Evolutionary conservation across 2,113 vertebrate species (phyloP).

Genomic region (Coryphaenoides rupestris): DNA sequence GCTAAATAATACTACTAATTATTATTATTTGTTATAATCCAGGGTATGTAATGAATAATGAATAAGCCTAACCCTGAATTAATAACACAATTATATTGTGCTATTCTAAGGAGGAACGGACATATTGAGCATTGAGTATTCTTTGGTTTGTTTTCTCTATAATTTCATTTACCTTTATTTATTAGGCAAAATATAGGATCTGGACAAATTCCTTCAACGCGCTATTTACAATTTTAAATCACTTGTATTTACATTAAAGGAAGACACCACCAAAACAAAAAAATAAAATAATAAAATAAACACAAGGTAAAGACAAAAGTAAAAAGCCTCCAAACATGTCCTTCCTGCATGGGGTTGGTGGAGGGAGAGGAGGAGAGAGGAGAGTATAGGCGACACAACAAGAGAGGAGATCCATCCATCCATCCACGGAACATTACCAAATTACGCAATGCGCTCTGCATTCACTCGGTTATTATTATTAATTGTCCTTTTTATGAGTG

Average conservation of each 20-base stretch:
- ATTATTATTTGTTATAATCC: neutral
- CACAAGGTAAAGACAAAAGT: slow-evolving; percentile 71
- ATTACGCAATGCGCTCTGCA: slow-evolving; percentile 78
- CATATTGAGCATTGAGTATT: slow-evolving; percentile 9
- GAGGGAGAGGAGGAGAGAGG: slow-evolving; percentile 69
- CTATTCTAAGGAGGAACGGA: neutral
- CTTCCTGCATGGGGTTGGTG: slow-evolving; percentile 67
- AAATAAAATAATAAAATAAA: slow-evolving; percentile 71
- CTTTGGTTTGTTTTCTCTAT: slow-evolving; percentile 65
- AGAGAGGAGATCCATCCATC: slow-evolving; percentile 76
- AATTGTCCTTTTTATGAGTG: slow-evolving; percentile 62
- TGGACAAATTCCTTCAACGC: slow-evolving; percentile 95
- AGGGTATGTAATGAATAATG: neutral
- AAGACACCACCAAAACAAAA: slow-evolving; percentile 81
- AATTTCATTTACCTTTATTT: slow-evolving; percentile 98
- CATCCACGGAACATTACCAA: slow-evolving; percentile 81
- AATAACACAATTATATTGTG: slow-evolving; percentile 3
- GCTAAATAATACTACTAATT: neutral
- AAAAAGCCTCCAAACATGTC: slow-evolving; percentile 76
- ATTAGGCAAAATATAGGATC: slow-evolving; percentile 99
- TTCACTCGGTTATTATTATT: slow-evolving; percentile 71
- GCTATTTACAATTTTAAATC: slow-evolving; percentile 97
- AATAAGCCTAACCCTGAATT: neutral
- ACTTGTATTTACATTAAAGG: slow-evolving; percentile 93
- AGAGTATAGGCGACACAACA: slow-evolving; percentile 80